These are phyloP conservation scores for Formica exsecta DNA, from an alignment of 1,140 invertebrate genomes.

Conservation along the genomic window DNA sequence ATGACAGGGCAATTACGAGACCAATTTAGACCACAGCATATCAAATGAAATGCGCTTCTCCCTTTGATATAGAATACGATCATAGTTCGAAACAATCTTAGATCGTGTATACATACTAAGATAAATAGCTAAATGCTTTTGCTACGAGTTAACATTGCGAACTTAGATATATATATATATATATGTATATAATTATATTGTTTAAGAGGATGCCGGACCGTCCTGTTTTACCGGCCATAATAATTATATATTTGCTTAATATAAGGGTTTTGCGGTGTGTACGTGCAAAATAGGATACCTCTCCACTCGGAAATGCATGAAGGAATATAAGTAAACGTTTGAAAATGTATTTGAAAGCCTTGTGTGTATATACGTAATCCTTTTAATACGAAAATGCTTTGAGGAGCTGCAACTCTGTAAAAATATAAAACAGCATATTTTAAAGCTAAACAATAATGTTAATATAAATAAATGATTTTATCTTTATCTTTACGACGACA, in stretches of 20 bases:
- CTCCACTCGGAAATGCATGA: too few relatives aligned
- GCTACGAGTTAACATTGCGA: background rate
- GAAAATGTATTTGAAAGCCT: too few relatives aligned
- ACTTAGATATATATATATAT: background rate
- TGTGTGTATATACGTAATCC: too few relatives aligned
- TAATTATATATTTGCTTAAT: too few relatives aligned
- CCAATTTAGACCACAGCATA: conserved; percentile 11
- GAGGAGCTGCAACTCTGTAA: background rate
- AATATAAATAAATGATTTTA: background rate
- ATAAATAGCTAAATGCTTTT: background rate
- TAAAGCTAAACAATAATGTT: background rate
- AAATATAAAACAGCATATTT: background rate
- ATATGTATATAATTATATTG: background rate
- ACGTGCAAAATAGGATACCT: too few relatives aligned
- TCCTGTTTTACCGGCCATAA: too few relatives aligned
- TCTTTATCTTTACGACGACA: background rate
- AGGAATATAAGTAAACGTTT: too few relatives aligned
- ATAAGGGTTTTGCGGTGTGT: too few relatives aligned
- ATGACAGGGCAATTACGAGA: conserved; percentile 39
- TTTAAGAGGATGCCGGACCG: too few relatives aligned
- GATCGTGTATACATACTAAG: background rate
- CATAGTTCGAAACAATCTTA: background rate
- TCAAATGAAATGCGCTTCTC: conserved; percentile 12
- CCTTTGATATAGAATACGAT: conserved; percentile 32
- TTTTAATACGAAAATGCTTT: background rate